A percentile compares a stretch with the other conserved stretches of the same genome.
phyloP scores from a whole-genome alignment of 2,888 invertebrate genomes.

The Campopleginae sp. region DNA sequence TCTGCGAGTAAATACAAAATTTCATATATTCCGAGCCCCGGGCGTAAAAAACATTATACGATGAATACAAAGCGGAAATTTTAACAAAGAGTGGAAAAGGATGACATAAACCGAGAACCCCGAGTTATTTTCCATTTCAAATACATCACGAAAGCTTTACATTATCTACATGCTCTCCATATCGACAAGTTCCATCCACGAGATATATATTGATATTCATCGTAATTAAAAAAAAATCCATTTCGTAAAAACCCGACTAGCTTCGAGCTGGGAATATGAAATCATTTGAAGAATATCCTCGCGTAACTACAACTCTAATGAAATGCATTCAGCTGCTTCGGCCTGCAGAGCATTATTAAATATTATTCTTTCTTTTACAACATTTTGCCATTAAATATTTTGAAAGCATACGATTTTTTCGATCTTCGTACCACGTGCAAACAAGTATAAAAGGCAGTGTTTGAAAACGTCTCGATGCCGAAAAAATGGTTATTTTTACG shows the following conservation, averaged over 20 bases:
- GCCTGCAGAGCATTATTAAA: neutral
- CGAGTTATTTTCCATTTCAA: neutral
- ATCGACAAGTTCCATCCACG: neutral
- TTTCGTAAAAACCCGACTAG: neutral
- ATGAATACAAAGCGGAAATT: neutral
- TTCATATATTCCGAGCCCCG: neutral
- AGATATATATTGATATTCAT: neutral
- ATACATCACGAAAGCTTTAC: neutral
- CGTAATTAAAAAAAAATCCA: neutral
- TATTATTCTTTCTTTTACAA: neutral
- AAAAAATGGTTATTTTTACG: constrained; percentile 21
- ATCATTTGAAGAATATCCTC: neutral
- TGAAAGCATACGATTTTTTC: neutral
- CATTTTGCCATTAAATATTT: neutral
- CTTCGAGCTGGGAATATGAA: neutral
- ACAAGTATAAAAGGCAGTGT: constrained; percentile 22
- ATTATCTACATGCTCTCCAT: neutral
- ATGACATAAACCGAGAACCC: neutral
- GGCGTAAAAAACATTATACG: neutral
- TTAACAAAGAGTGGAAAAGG: neutral
- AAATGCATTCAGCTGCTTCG: neutral
- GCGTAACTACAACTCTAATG: neutral
- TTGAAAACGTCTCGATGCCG: constrained; percentile 18
- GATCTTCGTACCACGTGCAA: neutral
- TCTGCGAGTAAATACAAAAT: constrained; percentile 20